Evolutionary conservation across 2,888 invertebrate species (phyloP), one percentile per base, ranked within the genome.

Genomic region (Philereme transversata): DNA sequence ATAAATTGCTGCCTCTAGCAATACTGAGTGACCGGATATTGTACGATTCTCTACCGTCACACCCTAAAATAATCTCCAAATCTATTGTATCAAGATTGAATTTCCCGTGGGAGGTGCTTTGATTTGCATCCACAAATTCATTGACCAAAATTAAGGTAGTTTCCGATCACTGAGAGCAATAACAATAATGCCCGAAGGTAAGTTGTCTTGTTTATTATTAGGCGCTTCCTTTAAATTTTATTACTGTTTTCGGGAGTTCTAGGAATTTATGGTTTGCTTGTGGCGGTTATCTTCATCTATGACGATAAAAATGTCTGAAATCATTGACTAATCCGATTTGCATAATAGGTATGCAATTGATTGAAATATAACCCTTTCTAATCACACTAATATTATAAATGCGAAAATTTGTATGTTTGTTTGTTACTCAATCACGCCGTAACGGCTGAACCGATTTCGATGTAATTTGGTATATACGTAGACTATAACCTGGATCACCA

Each of bases 141-240:
- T 86, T 89, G 87, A 90, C 84, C 81, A 83, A 88, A 89, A 88
- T 90, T 87, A 86, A 87, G 86, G 87, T 77, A 82, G 87, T 89
- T 87, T 88, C 84, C 87, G 87, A 90, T 88, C 81, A 82, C 82
- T 77, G 77, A 81, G 75, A 84, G 84, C 82, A 83, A 85, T 88
- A 89, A 86, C 81, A 75, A 76, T 78, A 75, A 81, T 65, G 90
- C 91, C 87, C 71, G 72, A 62, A 83, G 89, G 82, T 70, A 70
- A 70, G 70, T 76, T 76, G 79, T 77, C 78, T 82, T 78, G 78
- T 78, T 78, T 78, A 78, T 81, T 84, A 84, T 86, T 80, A 80
- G 78, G 75, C 78, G 83, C 83, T 86, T 86, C 84, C 85, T 86
- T 73, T 65, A 66, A 73, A 71, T 77, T 74, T 74, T 74, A 75